These are phyloP conservation scores for Drosophila nasuta DNA, from an alignment of 1,140 invertebrate species.

Conservation along the genomic window DNA sequence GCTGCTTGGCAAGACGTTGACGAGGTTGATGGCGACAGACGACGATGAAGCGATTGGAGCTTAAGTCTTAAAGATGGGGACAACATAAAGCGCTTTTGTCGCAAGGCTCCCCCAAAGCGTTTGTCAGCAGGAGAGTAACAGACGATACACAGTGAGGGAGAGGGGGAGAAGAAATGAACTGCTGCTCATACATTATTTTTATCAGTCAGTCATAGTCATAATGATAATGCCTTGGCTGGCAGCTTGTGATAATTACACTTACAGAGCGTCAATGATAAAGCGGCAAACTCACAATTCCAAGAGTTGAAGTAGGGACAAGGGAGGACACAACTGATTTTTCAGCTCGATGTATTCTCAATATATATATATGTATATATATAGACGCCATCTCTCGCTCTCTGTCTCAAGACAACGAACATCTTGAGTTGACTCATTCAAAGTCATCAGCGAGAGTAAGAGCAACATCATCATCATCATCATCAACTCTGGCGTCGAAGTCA, in stretches of 20 bases:
- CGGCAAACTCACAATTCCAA: background rate
- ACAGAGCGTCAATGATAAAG: conserved; percentile 32
- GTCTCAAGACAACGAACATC: conserved; percentile 14
- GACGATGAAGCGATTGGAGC: conserved; percentile 24
- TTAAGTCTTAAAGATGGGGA: conserved; percentile 37
- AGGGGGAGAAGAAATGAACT: background rate
- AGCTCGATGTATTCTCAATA: conserved; percentile 45
- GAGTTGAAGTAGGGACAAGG: background rate
- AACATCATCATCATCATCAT: conserved; percentile 26
- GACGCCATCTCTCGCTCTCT: background rate
- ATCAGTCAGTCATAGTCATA: conserved; percentile 54
- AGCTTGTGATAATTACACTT: conserved; percentile 52
- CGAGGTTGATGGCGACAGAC: conserved; percentile 22
- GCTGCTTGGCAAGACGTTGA: conserved; percentile 19
- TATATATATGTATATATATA: conserved; percentile 6
- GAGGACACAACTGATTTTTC: conserved; percentile 28
- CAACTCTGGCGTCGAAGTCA: conserved; percentile 30
- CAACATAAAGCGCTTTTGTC: conserved; percentile 32
- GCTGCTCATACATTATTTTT: conserved; percentile 49
- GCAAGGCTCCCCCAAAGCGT: conserved; percentile 42
- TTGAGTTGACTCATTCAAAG: conserved; percentile 68
- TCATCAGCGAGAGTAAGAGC: conserved; percentile 44
- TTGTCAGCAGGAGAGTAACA: background rate
- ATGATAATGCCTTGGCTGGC: conserved; percentile 44
- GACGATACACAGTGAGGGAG: background rate